Conservation (phyloP, 2,797 vertebrate genomes). For the Eulemur coronatus region DNA sequence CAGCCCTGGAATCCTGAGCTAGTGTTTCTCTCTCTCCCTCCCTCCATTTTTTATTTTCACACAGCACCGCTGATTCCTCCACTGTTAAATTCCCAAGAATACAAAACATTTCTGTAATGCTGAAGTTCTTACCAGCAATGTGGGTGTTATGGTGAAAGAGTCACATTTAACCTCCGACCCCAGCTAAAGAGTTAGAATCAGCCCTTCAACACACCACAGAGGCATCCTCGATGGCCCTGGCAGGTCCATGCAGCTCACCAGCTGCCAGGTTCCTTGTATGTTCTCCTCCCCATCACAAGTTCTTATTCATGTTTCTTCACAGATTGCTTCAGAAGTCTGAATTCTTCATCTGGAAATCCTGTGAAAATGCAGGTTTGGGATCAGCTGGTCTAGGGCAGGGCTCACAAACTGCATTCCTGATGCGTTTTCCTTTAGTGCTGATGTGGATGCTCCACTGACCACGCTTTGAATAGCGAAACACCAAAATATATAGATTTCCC, state of each 20-base stretch:
- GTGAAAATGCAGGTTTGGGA: not conserved
- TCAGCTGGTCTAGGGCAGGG: not conserved
- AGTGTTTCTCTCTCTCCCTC: rapidly evolving
- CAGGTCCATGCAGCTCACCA: not conserved
- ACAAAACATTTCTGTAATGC: not conserved
- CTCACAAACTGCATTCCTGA: not conserved
- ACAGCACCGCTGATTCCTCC: not conserved
- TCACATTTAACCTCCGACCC: not conserved
- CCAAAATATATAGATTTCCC: not conserved
- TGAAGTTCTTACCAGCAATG: not conserved
- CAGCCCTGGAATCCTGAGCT: not conserved
- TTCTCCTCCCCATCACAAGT: no score
- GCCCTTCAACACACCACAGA: not conserved
- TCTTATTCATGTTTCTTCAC: not conserved
- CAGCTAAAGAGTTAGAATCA: not conserved
- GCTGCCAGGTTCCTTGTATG: not conserved
- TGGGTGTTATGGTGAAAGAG: not conserved
- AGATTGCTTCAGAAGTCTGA: not conserved
- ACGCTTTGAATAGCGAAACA: not conserved
- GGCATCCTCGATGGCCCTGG: not conserved
- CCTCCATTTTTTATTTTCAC: not conserved
- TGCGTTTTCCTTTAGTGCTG: not conserved
- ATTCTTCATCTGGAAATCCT: not conserved
- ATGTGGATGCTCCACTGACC: rapidly evolving
- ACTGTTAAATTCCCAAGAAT: not conserved